Evolutionary conservation across 2,888 invertebrate genomes (phyloP).

Genomic region (Mycogona germanica): DNA sequence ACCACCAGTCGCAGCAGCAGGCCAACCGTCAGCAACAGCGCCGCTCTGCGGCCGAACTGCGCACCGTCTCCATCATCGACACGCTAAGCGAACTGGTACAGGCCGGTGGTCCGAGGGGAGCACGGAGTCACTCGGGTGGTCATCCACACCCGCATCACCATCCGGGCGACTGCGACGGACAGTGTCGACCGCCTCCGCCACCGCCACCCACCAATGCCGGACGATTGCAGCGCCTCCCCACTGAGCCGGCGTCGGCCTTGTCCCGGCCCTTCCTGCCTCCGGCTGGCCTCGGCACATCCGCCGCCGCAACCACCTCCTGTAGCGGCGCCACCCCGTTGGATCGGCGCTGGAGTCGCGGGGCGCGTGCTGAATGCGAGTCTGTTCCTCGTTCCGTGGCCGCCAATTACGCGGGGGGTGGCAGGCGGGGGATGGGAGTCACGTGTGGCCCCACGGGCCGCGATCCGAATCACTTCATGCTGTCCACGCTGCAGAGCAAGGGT

Average conservation of each 20-base stretch:
- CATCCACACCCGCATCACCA: no score
- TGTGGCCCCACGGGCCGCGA: not conserved
- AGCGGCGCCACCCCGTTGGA: not conserved
- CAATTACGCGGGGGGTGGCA: not conserved
- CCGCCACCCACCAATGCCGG: not conserved
- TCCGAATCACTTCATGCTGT: conserved; percentile 3
- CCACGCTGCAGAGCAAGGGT: conserved; percentile 20
- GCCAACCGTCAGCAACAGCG: not conserved
- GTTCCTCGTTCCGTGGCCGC: no score
- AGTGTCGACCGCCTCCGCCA: conserved; percentile 1
- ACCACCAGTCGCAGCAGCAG: no score
- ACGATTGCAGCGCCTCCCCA: not conserved
- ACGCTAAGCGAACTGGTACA: conserved; percentile 31
- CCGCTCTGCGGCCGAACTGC: conserved; percentile 15
- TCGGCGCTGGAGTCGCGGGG: conserved; percentile 10
- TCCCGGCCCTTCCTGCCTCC: not conserved
- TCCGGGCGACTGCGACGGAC: conserved; percentile 12
- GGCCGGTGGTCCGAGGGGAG: conserved; percentile 23
- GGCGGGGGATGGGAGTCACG: not conserved
- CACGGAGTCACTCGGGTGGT: no score
- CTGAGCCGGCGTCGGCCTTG: not conserved
- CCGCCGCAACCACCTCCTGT: not conserved
- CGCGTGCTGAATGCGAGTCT: no score
- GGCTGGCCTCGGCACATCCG: not conserved
- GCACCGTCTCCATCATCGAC: conserved; percentile 31